Percentiles rank a stretch among this genome's conserved stretches.
Conservation (phyloP, 2,888 invertebrate species). For the Synanthedon andrenaeformis region DNA sequence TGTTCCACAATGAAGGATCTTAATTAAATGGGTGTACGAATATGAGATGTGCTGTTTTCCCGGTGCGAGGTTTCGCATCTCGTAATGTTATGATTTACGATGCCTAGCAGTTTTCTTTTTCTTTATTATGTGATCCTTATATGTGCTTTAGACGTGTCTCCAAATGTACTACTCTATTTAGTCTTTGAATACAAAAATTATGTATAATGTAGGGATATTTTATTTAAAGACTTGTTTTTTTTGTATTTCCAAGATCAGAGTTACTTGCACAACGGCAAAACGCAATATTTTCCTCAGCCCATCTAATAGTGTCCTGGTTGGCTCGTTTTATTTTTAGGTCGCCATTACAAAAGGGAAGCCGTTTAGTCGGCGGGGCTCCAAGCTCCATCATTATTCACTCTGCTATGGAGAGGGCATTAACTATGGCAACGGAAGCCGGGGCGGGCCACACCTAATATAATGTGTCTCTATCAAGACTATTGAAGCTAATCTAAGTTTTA, state of each 20-base stretch:
- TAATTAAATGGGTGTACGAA: conserved; percentile 21
- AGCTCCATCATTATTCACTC: conserved; percentile 6
- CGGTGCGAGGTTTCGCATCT: conserved; percentile 25
- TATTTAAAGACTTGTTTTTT: background rate
- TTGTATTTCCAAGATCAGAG: background rate
- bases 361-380: conserved; percentile 17
- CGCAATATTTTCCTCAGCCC: background rate
- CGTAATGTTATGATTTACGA: conserved; percentile 37
- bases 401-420: conserved; percentile 3
- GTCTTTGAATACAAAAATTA: no score
- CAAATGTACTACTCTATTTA: no score
- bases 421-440: background rate
- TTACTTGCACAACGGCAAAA: background rate
- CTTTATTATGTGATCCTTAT: conserved; percentile 9
- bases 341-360: conserved; percentile 31
- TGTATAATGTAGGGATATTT: no score
- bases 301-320: conserved; percentile 9
- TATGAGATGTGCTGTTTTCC: conserved; percentile 13
- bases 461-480: no score
- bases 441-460: background rate
- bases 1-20: conserved; percentile 26
- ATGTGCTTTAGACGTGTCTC: background rate
- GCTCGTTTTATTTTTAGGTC: conserved; percentile 46
- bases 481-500: no score
- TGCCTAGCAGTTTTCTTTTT: conserved; percentile 17